Evolutionary conservation across 2,888 invertebrate species (phyloP).

Genomic region (Drosophila borborema): DNA sequence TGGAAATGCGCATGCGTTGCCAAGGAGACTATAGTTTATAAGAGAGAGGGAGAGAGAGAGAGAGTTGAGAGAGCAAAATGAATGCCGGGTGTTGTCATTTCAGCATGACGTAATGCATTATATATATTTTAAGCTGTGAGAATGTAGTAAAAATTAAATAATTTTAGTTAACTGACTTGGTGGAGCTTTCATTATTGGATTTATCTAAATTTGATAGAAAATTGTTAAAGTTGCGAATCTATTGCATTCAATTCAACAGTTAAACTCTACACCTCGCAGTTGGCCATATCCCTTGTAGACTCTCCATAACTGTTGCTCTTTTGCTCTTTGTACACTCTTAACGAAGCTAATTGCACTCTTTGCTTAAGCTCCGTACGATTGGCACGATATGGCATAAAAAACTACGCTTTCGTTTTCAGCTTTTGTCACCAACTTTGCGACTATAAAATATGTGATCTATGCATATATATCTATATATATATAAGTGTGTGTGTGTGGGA

Average conservation of each 20-base stretch:
- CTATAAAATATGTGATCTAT: slow-evolving; percentile 2
- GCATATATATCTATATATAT: slow-evolving; percentile 2
- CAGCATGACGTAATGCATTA: slow-evolving; percentile 73
- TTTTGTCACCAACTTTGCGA: slow-evolving; percentile 53
- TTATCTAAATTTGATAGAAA: neutral
- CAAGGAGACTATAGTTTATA: slow-evolving; percentile 32
- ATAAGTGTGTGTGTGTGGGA: slow-evolving; percentile 5
- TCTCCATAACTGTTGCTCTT: slow-evolving; percentile 30
- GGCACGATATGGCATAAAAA: slow-evolving; percentile 39
- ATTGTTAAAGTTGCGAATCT: too few relatives aligned
- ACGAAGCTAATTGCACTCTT: slow-evolving; percentile 7
- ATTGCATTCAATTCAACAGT: slow-evolving; percentile 70
- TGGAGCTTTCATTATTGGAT: neutral
- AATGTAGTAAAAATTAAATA: neutral
- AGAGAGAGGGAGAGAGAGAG: neutral
- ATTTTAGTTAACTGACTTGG: too few relatives aligned
- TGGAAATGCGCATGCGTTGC: slow-evolving; percentile 57
- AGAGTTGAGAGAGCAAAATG: slow-evolving; percentile 1
- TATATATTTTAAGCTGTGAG: neutral
- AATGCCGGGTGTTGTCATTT: slow-evolving; percentile 69
- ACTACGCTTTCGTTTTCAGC: slow-evolving; percentile 80
- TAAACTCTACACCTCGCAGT: slow-evolving; percentile 64
- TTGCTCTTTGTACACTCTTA: slow-evolving; percentile 19
- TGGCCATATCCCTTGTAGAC: slow-evolving; percentile 22
- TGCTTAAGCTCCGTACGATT: slow-evolving; percentile 5